Conservation (phyloP, 2,888 invertebrate genomes). For the Escarpia spicata region DNA sequence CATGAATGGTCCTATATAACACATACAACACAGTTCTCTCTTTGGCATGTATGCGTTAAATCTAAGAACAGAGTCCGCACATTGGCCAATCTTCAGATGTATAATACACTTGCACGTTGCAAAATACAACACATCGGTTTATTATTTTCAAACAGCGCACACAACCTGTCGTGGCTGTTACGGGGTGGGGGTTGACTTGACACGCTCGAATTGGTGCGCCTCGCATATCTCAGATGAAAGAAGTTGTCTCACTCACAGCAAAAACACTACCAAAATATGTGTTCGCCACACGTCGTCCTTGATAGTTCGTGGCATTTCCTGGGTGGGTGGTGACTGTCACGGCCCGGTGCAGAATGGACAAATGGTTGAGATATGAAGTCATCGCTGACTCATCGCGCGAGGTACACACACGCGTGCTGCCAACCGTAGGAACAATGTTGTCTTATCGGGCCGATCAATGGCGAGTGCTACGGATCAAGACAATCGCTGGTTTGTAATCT, state of each 20-base stretch:
- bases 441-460: neutral
- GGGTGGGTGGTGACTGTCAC: neutral
- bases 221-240: neutral
- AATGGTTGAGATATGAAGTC: neutral
- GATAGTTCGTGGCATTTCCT: neutral
- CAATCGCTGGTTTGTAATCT: constrained; percentile 7
- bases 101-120: neutral
- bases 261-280: neutral
- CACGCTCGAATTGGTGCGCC: neutral
- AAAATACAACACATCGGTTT: neutral
- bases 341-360: neutral
- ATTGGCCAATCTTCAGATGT: neutral
- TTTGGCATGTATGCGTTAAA: neutral
- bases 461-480: neutral
- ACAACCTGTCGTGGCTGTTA: neutral
- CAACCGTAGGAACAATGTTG: neutral
- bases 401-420: neutral
- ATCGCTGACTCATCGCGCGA: neutral
- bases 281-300: neutral
- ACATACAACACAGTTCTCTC: no score
- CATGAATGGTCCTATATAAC: no score
- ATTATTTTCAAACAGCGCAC: neutral
- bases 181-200: neutral
- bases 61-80: neutral
- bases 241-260: neutral